These are phyloP conservation scores for Phataginus tetradactyla DNA, from an alignment of 2,797 vertebrate genomes.

Conservation along the genomic window DNA sequence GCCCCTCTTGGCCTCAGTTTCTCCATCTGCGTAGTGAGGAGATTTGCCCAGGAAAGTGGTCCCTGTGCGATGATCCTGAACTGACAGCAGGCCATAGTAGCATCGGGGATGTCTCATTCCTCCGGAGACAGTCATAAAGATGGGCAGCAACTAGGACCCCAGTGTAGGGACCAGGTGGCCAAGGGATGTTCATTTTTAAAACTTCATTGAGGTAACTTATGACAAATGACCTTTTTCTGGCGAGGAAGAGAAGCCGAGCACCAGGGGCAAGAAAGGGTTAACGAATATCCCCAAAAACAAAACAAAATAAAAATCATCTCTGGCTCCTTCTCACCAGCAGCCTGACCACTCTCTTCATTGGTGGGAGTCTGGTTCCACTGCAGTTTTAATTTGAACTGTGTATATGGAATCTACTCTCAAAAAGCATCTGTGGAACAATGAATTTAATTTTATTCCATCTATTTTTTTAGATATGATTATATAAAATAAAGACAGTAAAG, in stretches of 20 bases:
- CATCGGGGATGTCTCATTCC: not conserved
- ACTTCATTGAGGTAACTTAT: slow-evolving; percentile 55
- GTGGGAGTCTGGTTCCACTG: not conserved
- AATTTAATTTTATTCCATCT: not conserved
- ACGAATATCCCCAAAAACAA: not conserved
- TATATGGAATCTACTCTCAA: not conserved
- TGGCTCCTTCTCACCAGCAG: not conserved
- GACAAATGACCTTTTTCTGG: slow-evolving; percentile 65
- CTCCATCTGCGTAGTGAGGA: not conserved
- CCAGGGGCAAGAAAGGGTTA: slow-evolving; percentile 60
- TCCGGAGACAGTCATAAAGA: not conserved
- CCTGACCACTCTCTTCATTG: not conserved
- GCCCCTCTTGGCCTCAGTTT: slow-evolving; percentile 30
- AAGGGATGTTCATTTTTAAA: slow-evolving; percentile 14
- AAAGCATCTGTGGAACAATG: slow-evolving; percentile 50
- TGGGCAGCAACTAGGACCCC: slow-evolving; percentile 25
- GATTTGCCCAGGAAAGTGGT: not conserved
- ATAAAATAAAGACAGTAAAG: not conserved
- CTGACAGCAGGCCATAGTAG: not conserved
- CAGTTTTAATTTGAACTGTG: slow-evolving; percentile 52
- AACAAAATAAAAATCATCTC: not conserved
- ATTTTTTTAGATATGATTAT: not conserved
- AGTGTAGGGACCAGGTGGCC: slow-evolving; percentile 66
- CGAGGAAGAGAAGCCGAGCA: not conserved
- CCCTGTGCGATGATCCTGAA: not conserved